Evolutionary conservation across 35 echinoderm and acorn worm species (phyloP).

Genomic region (Heliocidaris tuberculata): DNA sequence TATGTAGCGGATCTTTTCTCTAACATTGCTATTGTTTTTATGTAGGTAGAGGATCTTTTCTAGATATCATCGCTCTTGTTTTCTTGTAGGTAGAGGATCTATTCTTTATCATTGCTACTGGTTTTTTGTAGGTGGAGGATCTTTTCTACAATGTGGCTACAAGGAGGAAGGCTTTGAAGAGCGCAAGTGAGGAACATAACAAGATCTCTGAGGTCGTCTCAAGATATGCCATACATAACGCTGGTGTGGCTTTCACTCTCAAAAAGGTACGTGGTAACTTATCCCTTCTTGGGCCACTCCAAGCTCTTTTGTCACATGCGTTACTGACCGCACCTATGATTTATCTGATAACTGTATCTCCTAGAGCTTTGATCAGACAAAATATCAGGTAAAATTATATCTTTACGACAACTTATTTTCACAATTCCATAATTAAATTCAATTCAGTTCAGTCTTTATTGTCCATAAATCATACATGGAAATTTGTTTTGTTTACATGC

Average conservation of each 20-base stretch:
- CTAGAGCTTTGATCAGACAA: too few relatives aligned
- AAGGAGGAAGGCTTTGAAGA: constrained; percentile 81
- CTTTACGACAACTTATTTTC: too few relatives aligned
- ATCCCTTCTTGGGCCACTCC: not conserved
- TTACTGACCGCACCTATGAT: too few relatives aligned
- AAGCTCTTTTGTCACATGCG: too few relatives aligned
- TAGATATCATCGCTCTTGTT: not conserved
- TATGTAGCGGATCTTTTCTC: too few relatives aligned
- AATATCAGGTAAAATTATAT: too few relatives aligned
- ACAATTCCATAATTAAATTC: too few relatives aligned
- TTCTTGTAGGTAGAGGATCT: not conserved
- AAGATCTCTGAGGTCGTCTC: constrained; percentile 90
- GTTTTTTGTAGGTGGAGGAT: constrained; percentile 86
- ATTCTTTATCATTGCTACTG: not conserved
- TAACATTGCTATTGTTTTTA: too few relatives aligned
- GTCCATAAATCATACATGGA: too few relatives aligned
- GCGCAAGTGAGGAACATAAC: constrained; percentile 86
- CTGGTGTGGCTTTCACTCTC: constrained; percentile 86
- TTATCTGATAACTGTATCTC: too few relatives aligned
- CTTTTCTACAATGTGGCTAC: constrained; percentile 97
- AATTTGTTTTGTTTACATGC: too few relatives aligned
- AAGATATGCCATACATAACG: constrained; percentile 95
- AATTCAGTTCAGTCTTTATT: too few relatives aligned
- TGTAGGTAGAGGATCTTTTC: not conserved
- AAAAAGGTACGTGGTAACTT: constrained; percentile 67